These are phyloP conservation scores for Leguminivora glycinivorella DNA, from an alignment of 1,140 invertebrate genomes.

Conservation along the genomic window DNA sequence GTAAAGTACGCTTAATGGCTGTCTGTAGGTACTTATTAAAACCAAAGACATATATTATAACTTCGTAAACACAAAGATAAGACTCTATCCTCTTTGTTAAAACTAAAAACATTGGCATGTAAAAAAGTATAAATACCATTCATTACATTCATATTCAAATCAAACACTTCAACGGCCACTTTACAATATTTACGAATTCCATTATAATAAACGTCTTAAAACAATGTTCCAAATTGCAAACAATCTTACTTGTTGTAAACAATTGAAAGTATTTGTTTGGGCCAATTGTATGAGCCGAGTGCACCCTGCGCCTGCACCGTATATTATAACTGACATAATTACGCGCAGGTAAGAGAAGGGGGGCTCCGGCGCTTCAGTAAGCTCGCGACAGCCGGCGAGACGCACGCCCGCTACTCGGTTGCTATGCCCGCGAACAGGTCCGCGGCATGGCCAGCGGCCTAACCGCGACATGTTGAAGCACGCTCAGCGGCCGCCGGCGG, in stretches of 20 bases:
- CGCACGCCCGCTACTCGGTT: slow-evolving; percentile 52
- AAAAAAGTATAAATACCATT: background rate
- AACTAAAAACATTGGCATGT: background rate
- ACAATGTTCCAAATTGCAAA: slow-evolving; percentile 7
- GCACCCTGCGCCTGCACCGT: slow-evolving; percentile 35
- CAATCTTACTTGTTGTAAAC: slow-evolving; percentile 15
- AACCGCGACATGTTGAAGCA: slow-evolving; percentile 77
- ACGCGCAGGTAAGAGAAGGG: slow-evolving; percentile 57
- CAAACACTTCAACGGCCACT: background rate
- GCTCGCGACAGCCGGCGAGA: slow-evolving; percentile 50
- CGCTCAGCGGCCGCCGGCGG: slow-evolving; percentile 72
- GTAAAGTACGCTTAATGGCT: too few species aligned
- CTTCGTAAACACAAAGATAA: too few species aligned
- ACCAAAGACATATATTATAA: too few species aligned
- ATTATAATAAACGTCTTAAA: slow-evolving; percentile 2
- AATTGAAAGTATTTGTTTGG: slow-evolving; percentile 25
- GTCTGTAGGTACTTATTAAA: too few species aligned
- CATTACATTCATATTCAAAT: too few species aligned
- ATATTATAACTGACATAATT: slow-evolving; percentile 67
- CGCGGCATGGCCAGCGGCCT: slow-evolving; percentile 65
- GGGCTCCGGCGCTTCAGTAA: slow-evolving; percentile 50
- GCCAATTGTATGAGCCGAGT: background rate
- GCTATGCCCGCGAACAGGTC: slow-evolving; percentile 66
- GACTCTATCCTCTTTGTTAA: too few species aligned
- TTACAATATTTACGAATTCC: slow-evolving; percentile 7